Evolutionary conservation across 1,140 invertebrate species (phyloP).

Genomic region (Zaprionus inermis): DNA sequence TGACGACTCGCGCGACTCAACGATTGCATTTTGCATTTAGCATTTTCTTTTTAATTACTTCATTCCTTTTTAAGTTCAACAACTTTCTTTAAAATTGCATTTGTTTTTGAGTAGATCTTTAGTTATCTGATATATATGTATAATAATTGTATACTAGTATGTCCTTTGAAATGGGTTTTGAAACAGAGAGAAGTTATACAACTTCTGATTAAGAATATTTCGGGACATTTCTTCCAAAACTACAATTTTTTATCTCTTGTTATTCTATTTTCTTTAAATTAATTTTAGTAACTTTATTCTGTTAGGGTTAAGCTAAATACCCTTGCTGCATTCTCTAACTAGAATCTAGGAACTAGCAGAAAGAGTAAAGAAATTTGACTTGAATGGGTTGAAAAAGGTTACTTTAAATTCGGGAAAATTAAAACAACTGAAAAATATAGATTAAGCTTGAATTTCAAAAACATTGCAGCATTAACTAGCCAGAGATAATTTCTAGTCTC

Average conservation of each 20-base stretch:
- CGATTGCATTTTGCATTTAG: slow-evolving; percentile 58
- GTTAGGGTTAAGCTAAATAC: background rate
- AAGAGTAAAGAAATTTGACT: background rate
- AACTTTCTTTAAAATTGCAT: background rate
- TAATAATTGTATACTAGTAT: background rate
- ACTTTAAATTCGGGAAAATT: too few species aligned
- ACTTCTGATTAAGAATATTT: background rate
- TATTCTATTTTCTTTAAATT: background rate
- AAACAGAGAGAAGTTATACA: background rate
- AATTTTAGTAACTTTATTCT: slow-evolving; percentile 16
- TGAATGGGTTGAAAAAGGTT: too few species aligned
- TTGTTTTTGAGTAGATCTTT: background rate
- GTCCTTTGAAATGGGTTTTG: background rate
- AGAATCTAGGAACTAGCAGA: slow-evolving; percentile 6
- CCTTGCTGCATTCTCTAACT: background rate
- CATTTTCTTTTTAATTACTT: slow-evolving; percentile 32
- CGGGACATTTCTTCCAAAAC: background rate
- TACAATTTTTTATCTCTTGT: background rate
- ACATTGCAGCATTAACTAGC: too few species aligned
- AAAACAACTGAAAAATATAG: too few species aligned
- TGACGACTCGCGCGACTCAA: slow-evolving; percentile 64
- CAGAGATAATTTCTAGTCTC: too few species aligned
- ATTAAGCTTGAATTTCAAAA: background rate
- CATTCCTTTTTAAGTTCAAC: background rate
- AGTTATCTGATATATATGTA: background rate